A percentile compares a stretch with the other conserved stretches of the same genome.
Conservation (phyloP, 37 sponge, comb jelly and placozoan species). For the Ianthella basta region DNA sequence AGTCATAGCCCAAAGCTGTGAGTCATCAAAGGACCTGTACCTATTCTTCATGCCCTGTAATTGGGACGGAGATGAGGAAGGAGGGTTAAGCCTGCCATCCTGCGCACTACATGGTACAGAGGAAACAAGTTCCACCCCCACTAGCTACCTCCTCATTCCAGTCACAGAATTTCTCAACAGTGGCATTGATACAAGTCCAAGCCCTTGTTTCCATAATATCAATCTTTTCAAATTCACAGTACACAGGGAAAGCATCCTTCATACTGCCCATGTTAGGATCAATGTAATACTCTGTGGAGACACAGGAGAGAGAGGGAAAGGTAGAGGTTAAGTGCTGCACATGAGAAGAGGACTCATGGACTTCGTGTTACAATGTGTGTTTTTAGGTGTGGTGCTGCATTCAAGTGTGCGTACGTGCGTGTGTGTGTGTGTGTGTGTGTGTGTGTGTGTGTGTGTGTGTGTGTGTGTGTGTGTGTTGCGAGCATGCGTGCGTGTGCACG, state of each 20-base stretch:
- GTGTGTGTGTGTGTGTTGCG: no score
- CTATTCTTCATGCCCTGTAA: not conserved
- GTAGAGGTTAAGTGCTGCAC: not conserved
- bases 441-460: conserved; percentile 25
- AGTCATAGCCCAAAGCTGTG: conserved; percentile 9
- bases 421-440: conserved; percentile 47
- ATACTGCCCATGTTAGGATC: conserved; percentile 26
- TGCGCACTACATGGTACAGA: no score
- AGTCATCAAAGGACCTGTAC: conserved; percentile 2
- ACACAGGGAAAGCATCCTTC: not conserved
- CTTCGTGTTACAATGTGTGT: no score
- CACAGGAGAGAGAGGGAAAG: not conserved
- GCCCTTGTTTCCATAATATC: no score
- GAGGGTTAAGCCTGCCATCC: no score
- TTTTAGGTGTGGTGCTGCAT: no score
- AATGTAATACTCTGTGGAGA: conserved; percentile 1
- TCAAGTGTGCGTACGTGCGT: no score
- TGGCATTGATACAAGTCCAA: conserved; percentile 8
- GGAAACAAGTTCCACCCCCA: no score
- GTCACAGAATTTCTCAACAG: not conserved
- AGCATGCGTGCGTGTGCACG: no score
- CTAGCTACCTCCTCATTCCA: no score
- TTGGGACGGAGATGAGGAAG: no score
- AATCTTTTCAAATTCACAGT: not conserved
- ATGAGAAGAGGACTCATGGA: not conserved